A percentile compares a stretch with the other conserved stretches of the same genome.
These are phyloP conservation scores for Caenorhabditis latens DNA, from an alignment of 1,140 invertebrate genomes.

Conservation along the genomic window DNA sequence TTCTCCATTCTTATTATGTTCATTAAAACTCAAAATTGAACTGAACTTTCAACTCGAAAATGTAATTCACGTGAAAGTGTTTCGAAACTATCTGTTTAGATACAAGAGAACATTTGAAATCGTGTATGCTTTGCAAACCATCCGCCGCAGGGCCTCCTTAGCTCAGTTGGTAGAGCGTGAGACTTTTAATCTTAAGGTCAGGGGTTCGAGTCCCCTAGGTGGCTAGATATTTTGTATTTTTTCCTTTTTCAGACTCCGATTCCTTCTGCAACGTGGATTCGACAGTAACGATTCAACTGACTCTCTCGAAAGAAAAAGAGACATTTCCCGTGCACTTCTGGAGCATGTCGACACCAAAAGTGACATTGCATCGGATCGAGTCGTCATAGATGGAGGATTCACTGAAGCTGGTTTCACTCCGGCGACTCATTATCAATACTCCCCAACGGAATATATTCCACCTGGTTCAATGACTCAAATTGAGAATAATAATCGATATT, in stretches of 20 bases:
- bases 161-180: constrained; percentile 23
- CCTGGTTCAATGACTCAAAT: constrained; percentile 24
- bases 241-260: constrained; percentile 22
- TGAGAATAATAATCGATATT: constrained; percentile 38
- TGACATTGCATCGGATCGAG: constrained; percentile 20
- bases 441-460: not conserved
- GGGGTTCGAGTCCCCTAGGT: constrained; percentile 36
- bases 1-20: not conserved
- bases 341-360: constrained; percentile 56
- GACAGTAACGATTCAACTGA: constrained; percentile 45
- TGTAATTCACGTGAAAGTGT: constrained; percentile 16
- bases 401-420: not conserved
- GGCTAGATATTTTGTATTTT: not conserved
- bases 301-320: constrained; percentile 60
- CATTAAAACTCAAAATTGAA: not conserved
- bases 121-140: not conserved
- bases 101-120: not conserved
- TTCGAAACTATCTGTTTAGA: not conserved
- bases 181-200: constrained; percentile 44
- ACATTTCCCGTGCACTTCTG: constrained; percentile 62
- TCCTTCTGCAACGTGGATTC: constrained; percentile 20
- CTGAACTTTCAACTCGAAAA: not conserved
- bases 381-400: constrained; percentile 22
- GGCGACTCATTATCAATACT: constrained; percentile 9
- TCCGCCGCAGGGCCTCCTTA: not conserved